These are phyloP conservation scores for Xestia c-nigrum DNA, from an alignment of 2,888 invertebrate genomes.

Conservation along the genomic window DNA sequence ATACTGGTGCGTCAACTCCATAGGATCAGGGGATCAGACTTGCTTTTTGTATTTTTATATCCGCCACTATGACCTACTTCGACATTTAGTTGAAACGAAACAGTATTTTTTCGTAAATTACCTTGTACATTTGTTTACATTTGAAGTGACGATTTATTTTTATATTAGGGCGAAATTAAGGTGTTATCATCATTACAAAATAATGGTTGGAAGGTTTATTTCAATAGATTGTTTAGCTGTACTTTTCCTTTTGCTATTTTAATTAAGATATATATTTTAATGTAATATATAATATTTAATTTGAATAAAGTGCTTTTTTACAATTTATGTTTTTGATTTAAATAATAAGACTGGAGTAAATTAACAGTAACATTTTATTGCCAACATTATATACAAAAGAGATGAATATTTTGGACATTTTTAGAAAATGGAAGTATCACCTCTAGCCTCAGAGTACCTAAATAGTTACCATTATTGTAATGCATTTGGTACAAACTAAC, in stretches of 20 bases:
- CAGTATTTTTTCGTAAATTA: conserved; percentile 86
- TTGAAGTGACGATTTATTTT: conserved; percentile 79
- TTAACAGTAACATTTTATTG: conserved; percentile 77
- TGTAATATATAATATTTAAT: conserved; percentile 91
- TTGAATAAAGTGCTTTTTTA: conserved; percentile 91
- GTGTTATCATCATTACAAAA: conserved; percentile 81
- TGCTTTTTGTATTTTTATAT: conserved; percentile 91
- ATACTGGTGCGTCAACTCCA: conserved; percentile 81
- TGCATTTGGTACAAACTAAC: conserved; percentile 73
- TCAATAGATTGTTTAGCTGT: conserved; percentile 89
- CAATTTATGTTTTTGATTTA: conserved; percentile 66
- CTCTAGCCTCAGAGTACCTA: conserved; percentile 72
- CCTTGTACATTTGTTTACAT: conserved; percentile 83
- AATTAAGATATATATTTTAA: conserved; percentile 90
- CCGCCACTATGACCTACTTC: conserved; percentile 79
- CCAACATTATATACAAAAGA: conserved; percentile 83
- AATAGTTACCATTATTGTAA: conserved; percentile 76
- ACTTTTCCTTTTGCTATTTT: conserved; percentile 88
- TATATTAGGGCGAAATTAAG: conserved; percentile 82
- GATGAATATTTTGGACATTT: conserved; percentile 68
- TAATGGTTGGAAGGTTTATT: conserved; percentile 87
- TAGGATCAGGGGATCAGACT: conserved; percentile 78
- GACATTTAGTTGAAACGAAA: conserved; percentile 76
- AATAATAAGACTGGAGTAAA: conserved; percentile 41
- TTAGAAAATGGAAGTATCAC: conserved; percentile 70